Base-by-base conservation (phyloP, 2,113 vertebrate species). In the Crocuta crocuta region DNA sequence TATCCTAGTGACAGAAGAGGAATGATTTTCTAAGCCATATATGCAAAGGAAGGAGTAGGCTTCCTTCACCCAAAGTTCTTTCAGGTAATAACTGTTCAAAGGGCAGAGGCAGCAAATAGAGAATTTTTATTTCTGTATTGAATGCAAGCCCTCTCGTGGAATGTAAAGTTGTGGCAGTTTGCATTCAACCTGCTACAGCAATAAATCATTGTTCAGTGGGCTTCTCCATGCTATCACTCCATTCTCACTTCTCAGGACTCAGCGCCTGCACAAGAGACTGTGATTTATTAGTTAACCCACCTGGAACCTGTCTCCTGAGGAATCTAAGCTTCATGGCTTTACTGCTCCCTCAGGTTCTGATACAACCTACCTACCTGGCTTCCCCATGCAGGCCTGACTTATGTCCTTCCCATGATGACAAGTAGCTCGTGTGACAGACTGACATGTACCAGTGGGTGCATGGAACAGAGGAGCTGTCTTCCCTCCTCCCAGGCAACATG, bases 361-460 rank as follows among this genome's bases (percentile, higher is more conserved):
- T 0, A 33, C 35, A 68, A 35, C 35, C 24, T 5, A 17, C 35
- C 16, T 28, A 21, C 19, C 33, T 0, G 1, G 39, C n/a, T 1
- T 93, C 50, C 66, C 7, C 85, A 11, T 88, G 11, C 11, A 26
- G 39, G 17, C 24, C 50, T 55, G 76, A 66, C 12, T 31, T 66
- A 23, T 58, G 4, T 48, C 28, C 26, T 55, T 89, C 55, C 68
- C 28, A 23, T 31, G 79, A 78, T 55, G 26, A 81, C 26, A 76
- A 70, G 63, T 4, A 81, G n/a, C 65, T 87, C 35, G 1, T 78
- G n/a, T 63, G 35, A 85, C 61, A 79, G 15, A 74, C 39, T 71
- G 65, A 85, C 11, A 26, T 89, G 13, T 83, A 61, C 33, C n/a
- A 24, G 6, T 53, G 68, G 55, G 48, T 50, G 76, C 71, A 10